Percentiles rank a stretch among this genome's conserved stretches.
Evolutionary conservation across 2,888 invertebrate genomes (phyloP).

Genomic region (Hymenopus coronatus): DNA sequence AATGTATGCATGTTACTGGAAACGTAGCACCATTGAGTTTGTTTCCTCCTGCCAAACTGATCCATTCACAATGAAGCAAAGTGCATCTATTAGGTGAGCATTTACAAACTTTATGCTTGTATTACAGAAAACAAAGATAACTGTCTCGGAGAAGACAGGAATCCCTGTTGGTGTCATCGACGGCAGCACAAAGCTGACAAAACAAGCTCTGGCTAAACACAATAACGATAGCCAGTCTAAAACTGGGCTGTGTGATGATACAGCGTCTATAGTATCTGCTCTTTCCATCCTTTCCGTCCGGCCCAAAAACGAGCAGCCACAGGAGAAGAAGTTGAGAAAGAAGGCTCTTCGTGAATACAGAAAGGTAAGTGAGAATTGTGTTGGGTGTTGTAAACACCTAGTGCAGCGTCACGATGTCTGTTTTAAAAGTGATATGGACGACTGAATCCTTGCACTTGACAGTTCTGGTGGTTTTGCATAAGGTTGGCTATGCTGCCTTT

Average conservation of each 20-base stretch:
- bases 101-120: neutral
- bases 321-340: slow-evolving; percentile 46
- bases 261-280: slow-evolving; percentile 36
- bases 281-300: slow-evolving; percentile 41
- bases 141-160: slow-evolving; percentile 58
- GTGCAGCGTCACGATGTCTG: too few relatives aligned
- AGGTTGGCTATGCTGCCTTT: too few relatives aligned
- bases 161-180: slow-evolving; percentile 66
- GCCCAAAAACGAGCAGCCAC: slow-evolving; percentile 72
- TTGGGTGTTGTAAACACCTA: too few relatives aligned
- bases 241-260: neutral
- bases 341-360: slow-evolving; percentile 69
- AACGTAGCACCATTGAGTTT: too few relatives aligned
- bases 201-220: slow-evolving; percentile 65
- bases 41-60: too few relatives aligned
- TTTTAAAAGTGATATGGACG: too few relatives aligned
- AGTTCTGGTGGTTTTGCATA: too few relatives aligned
- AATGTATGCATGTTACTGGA: too few relatives aligned
- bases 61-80: too few relatives aligned
- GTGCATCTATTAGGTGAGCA: too few relatives aligned
- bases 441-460: too few relatives aligned
- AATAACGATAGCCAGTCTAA: slow-evolving; percentile 43
- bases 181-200: slow-evolving; percentile 62
- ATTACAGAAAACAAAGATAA: slow-evolving; percentile 22
- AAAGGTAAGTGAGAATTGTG: slow-evolving; percentile 43